Conservation (phyloP, 2,888 invertebrate genomes). For the Calliscelio sp. region DNA sequence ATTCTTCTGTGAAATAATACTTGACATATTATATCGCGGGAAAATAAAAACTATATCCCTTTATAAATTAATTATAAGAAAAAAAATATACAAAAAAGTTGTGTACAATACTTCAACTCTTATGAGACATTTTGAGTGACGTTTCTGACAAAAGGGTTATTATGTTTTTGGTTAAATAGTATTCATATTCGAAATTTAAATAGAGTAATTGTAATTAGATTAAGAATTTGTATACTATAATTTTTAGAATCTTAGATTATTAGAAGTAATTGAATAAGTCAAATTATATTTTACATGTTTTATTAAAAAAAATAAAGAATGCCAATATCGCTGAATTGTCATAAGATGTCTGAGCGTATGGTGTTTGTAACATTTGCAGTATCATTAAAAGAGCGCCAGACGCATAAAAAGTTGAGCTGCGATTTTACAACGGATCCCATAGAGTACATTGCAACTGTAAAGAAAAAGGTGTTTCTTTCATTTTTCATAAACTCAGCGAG, state of each 20-base stretch:
- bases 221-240: too few species aligned
- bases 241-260: too few species aligned
- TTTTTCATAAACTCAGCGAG: constrained; percentile 29
- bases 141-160: constrained; percentile 22
- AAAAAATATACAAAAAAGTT: constrained; percentile 29
- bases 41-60: not conserved
- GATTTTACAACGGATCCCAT: constrained; percentile 38
- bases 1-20: constrained; percentile 6
- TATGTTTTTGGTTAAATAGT: too few species aligned
- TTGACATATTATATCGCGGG: constrained; percentile 35
- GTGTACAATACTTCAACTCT: constrained; percentile 5
- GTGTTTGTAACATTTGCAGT: constrained; percentile 23
- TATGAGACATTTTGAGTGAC: constrained; percentile 30
- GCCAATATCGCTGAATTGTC: too few species aligned
- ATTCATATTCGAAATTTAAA: too few species aligned
- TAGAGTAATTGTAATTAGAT: too few species aligned
- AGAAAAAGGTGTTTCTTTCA: constrained; percentile 24
- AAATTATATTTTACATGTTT: too few species aligned
- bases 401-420: constrained; percentile 27
- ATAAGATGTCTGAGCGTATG: too few species aligned
- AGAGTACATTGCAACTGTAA: constrained; percentile 42
- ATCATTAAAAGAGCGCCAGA: constrained; percentile 39
- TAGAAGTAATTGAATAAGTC: too few species aligned
- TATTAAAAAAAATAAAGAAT: too few species aligned
- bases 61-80: not conserved